phyloP scores from a whole-genome alignment of 2,113 vertebrate species.

The Podarcis muralis region DNA sequence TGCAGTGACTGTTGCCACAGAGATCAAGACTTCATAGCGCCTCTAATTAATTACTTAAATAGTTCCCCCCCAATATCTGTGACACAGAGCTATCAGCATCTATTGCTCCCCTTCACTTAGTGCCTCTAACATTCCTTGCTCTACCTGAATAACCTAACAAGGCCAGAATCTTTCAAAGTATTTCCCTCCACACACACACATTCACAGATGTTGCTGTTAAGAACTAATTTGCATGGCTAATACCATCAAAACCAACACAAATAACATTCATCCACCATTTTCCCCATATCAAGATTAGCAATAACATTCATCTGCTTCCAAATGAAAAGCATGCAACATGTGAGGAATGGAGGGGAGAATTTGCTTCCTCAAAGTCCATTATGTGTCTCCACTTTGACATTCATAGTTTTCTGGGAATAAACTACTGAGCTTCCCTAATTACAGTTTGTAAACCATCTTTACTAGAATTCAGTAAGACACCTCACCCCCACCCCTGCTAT shows the following conservation, averaged over 20 bases:
- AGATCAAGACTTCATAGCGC: slow-evolving; percentile 57
- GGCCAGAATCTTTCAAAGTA: slow-evolving; percentile 14
- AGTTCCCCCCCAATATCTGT: slow-evolving; percentile 40
- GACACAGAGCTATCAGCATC: slow-evolving; percentile 46
- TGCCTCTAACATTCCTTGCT: slow-evolving; percentile 37
- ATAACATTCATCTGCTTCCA: not conserved
- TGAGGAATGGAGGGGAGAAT: not conserved
- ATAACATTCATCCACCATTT: not conserved
- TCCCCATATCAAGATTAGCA: fast-evolving
- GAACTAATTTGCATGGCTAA: not conserved
- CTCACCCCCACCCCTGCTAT: not conserved
- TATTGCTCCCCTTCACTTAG: slow-evolving; percentile 26
- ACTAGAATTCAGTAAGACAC: not conserved
- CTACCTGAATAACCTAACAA: slow-evolving; percentile 26
- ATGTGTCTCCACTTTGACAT: not conserved
- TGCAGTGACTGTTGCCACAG: slow-evolving; percentile 46
- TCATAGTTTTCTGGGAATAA: not conserved
- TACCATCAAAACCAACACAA: not conserved
- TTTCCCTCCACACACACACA: fast-evolving
- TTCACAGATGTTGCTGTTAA: fast-evolving
- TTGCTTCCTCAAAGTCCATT: not conserved
- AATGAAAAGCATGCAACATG: not conserved
- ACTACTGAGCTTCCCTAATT: not conserved
- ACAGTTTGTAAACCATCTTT: not conserved
- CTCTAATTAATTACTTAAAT: slow-evolving; percentile 69